Conservation (phyloP, 1,140 invertebrate species). For the Venturia canescens region DNA sequence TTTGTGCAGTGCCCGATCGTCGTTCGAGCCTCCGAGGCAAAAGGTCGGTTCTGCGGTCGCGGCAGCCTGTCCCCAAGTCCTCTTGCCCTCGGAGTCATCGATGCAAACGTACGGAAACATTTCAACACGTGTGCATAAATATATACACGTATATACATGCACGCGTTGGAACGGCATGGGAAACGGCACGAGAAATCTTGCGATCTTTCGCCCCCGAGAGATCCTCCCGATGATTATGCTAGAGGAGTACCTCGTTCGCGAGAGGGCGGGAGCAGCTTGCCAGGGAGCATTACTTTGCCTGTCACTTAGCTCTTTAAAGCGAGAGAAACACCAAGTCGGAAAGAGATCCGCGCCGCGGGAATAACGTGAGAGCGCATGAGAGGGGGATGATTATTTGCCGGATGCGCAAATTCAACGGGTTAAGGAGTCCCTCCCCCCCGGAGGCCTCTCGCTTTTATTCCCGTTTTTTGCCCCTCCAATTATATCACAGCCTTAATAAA, state of each 20-base stretch:
- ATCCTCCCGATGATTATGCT: conserved; percentile 27
- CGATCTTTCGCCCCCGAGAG: conserved; percentile 26
- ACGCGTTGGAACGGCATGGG: conserved; percentile 17
- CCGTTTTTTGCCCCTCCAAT: background rate
- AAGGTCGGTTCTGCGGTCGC: background rate
- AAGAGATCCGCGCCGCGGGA: conserved; percentile 3
- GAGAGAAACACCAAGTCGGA: background rate
- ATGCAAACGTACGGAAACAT: background rate
- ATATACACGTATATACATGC: background rate
- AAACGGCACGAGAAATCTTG: conserved; percentile 29
- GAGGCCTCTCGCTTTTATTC: background rate
- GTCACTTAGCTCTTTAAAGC: conserved; percentile 55
- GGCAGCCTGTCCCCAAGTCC: background rate
- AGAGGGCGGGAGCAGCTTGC: background rate
- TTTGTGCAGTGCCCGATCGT: background rate
- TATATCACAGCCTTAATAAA: conserved; percentile 27
- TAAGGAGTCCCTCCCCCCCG: conserved; percentile 1
- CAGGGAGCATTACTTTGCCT: conserved; percentile 51
- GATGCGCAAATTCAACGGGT: conserved; percentile 40
- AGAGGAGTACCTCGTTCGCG: conserved; percentile 2
- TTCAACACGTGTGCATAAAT: background rate
- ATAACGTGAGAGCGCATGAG: background rate
- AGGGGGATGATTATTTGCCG: conserved; percentile 7
- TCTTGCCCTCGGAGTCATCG: background rate
- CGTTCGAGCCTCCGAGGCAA: background rate